Percentiles rank a stretch among this genome's conserved stretches.
Conservation (phyloP, 2,113 vertebrate genomes). For the Mionectes macconnelli region DNA sequence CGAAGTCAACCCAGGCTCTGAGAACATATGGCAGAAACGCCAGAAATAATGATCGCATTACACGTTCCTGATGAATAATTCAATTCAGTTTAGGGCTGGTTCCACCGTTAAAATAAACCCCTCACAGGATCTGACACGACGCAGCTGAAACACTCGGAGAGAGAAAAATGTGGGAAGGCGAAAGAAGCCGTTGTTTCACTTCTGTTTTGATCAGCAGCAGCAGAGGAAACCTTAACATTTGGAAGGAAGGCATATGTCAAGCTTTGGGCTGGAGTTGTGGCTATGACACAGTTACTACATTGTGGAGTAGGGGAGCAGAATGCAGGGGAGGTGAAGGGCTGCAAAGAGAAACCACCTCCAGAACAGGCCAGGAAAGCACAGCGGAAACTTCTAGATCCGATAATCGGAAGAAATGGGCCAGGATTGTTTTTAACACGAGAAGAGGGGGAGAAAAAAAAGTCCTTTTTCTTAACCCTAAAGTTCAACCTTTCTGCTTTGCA, state of each 20-base stretch:
- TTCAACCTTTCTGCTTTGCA: background rate
- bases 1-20: slow-evolving; percentile 13
- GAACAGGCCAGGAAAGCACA: background rate
- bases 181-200: slow-evolving; percentile 38
- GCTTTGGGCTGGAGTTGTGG: background rate
- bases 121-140: slow-evolving; percentile 17
- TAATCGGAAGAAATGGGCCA: background rate
- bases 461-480: background rate
- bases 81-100: slow-evolving; percentile 27
- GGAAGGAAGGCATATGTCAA: background rate
- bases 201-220: background rate
- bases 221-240: background rate
- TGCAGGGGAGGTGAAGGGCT: background rate
- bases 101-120: slow-evolving; percentile 41
- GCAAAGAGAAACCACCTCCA: background rate
- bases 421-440: background rate
- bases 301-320: background rate
- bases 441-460: accelerated
- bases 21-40: slow-evolving; percentile 28
- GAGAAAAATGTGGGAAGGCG: background rate
- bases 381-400: background rate
- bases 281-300: background rate
- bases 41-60: slow-evolving; percentile 48
- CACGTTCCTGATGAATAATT: slow-evolving; percentile 68
- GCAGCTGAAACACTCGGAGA: slow-evolving; percentile 4